phyloP scores from a whole-genome alignment of 2,888 invertebrate species.

The Drosophila neutralis region DNA sequence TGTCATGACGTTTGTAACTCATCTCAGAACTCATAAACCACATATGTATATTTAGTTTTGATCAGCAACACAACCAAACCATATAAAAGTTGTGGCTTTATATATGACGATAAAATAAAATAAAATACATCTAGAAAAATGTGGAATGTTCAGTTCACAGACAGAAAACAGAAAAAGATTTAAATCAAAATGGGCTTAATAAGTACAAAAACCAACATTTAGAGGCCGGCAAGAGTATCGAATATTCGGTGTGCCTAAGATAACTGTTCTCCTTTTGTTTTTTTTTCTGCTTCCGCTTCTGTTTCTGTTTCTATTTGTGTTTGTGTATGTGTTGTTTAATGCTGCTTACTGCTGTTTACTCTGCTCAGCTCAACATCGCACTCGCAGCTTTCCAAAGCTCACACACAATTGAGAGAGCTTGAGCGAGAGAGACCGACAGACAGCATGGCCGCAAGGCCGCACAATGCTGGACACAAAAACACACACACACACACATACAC shows the following conservation, averaged over 20 bases:
- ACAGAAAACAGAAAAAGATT: too few relatives aligned
- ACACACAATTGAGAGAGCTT: slow-evolving; percentile 26
- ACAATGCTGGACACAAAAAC: slow-evolving; percentile 37
- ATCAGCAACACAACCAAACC: neutral
- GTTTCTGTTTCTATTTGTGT: slow-evolving; percentile 45
- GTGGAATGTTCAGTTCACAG: neutral
- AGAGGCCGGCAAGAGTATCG: neutral
- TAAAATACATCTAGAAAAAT: neutral
- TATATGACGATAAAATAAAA: neutral
- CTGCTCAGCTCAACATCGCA: slow-evolving; percentile 28
- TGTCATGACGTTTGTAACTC: neutral
- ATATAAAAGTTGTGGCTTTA: neutral
- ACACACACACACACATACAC: neutral
- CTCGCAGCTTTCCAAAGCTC: slow-evolving; percentile 58
- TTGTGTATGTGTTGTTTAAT: slow-evolving; percentile 54
- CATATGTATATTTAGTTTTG: neutral
- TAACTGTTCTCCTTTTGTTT: slow-evolving; percentile 11
- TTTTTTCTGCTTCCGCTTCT: slow-evolving; percentile 19
- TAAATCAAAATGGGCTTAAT: neutral
- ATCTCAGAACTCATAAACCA: neutral
- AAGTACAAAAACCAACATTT: neutral
- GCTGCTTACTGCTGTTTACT: slow-evolving; percentile 40
- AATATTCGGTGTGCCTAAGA: neutral
- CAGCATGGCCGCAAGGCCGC: slow-evolving; percentile 67
- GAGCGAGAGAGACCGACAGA: slow-evolving; percentile 29